Conservation (phyloP, 2,888 invertebrate genomes). For the Bruchidius siliquastri region DNA sequence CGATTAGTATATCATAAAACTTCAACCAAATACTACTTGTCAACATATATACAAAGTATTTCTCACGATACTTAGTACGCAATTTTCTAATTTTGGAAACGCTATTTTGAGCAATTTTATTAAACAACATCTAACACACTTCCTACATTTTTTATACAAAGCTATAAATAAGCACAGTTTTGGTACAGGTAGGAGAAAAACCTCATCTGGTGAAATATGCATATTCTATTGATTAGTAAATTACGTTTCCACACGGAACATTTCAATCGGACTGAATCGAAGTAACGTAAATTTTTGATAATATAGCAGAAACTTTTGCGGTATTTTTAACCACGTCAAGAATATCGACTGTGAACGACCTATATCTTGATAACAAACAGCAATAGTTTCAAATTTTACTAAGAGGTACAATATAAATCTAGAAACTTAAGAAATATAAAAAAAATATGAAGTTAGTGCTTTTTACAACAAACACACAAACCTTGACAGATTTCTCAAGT, state of each 20-base stretch:
- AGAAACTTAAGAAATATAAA: too few relatives aligned
- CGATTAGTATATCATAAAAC: too few relatives aligned
- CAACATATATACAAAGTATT: background rate
- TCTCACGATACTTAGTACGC: background rate
- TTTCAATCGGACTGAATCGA: background rate
- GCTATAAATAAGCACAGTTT: background rate
- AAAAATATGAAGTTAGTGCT: too few relatives aligned
- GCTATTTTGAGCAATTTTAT: background rate
- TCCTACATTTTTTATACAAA: background rate
- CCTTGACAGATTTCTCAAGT: too few relatives aligned
- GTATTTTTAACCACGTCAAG: too few relatives aligned
- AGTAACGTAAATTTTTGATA: background rate
- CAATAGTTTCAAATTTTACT: too few relatives aligned
- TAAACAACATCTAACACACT: background rate
- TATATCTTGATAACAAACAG: too few relatives aligned
- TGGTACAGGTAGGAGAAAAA: background rate
- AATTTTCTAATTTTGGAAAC: background rate
- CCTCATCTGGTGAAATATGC: background rate
- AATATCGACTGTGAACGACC: too few relatives aligned
- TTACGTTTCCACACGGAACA: background rate
- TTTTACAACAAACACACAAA: too few relatives aligned
- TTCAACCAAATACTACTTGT: too few relatives aligned
- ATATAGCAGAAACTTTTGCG: too few relatives aligned
- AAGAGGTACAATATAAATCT: too few relatives aligned
- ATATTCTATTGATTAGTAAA: background rate